phyloP scores from a whole-genome alignment of 2,797 vertebrate genomes.

The Phaenicophaeus curvirostris region DNA sequence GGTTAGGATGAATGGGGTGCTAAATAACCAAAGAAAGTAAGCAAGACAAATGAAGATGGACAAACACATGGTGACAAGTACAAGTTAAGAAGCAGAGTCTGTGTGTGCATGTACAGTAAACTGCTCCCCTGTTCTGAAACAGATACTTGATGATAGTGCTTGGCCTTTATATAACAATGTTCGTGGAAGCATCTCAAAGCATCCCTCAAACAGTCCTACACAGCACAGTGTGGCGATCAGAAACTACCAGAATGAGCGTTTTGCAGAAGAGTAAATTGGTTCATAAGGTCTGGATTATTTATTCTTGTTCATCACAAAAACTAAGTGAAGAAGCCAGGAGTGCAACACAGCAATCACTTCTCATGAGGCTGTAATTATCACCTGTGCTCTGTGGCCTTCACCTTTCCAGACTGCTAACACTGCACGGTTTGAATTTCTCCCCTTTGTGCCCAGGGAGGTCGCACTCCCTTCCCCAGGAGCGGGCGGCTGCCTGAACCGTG shows the following conservation, averaged over 20 bases:
- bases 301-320: not conserved
- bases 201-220: not conserved
- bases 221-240: not conserved
- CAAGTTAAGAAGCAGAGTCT: not conserved
- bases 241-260: not conserved
- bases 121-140: not conserved
- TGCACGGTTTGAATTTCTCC: not conserved
- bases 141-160: not conserved
- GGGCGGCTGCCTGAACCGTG: not conserved
- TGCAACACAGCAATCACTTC: not conserved
- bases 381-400: not conserved
- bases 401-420: not conserved
- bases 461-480: not conserved
- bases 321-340: not conserved
- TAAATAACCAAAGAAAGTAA: slow-evolving; percentile 5
- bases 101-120: not conserved
- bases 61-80: slow-evolving; percentile 3
- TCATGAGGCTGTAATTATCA: not conserved
- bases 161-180: not conserved
- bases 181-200: not conserved
- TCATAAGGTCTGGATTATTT: not conserved
- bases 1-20: not conserved
- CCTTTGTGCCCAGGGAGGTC: accelerated
- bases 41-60: not conserved
- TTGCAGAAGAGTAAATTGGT: not conserved